Evolutionary conservation across 2,888 invertebrate species (phyloP).

Genomic region (Limnephilus auricula): DNA sequence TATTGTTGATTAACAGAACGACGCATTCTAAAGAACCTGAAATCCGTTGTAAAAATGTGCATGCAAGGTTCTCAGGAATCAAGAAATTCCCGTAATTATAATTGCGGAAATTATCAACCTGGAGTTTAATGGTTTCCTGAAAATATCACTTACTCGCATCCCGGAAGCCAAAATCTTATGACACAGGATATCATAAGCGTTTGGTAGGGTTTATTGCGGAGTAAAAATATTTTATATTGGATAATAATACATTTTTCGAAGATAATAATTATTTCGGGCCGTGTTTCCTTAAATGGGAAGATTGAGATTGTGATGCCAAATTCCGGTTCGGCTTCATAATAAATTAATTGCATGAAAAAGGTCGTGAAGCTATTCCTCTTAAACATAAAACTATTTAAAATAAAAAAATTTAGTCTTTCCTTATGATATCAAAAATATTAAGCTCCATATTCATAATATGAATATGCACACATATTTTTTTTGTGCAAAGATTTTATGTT

Average conservation of each 20-base stretch:
- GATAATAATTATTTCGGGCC: background rate
- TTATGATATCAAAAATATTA: too few relatives aligned
- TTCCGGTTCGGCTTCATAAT: background rate
- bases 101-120: background rate
- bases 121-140: background rate
- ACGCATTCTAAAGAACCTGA: background rate
- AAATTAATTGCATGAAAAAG: too few relatives aligned
- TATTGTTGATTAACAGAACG: background rate
- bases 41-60: background rate
- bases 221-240: background rate
- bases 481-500: too few relatives aligned
- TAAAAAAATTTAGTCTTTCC: too few relatives aligned
- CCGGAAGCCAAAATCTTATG: background rate
- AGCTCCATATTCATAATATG: too few relatives aligned
- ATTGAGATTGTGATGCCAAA: background rate
- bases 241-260: too few relatives aligned
- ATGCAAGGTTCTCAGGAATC: background rate
- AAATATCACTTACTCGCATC: background rate
- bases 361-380: too few relatives aligned
- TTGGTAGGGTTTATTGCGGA: background rate
- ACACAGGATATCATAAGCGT: background rate
- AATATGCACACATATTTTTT: too few relatives aligned
- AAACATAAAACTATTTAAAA: too few relatives aligned
- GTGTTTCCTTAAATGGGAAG: background rate
- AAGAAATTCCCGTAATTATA: background rate